phyloP scores from a whole-genome alignment of 2,797 vertebrate genomes.

The Catostomus latipinnis region DNA sequence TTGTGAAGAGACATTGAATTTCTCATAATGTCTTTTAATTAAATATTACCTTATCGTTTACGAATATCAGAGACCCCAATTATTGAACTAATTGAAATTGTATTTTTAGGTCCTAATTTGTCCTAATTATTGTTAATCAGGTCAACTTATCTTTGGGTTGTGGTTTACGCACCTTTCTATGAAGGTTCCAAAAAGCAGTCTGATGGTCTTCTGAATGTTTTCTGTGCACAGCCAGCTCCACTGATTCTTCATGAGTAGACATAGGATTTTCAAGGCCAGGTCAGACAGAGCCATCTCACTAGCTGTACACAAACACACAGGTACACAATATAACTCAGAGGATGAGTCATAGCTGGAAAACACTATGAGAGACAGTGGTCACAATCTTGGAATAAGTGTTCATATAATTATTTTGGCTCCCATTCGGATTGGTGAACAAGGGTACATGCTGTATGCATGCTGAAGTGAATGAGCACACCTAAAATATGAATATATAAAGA shows the following conservation, averaged over 20 bases:
- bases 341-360: slow-evolving; percentile 11
- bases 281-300: slow-evolving; percentile 85
- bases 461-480: not conserved
- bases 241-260: slow-evolving; percentile 86
- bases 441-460: not conserved
- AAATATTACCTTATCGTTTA: too few relatives aligned
- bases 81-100: too few relatives aligned
- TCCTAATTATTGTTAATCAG: too few relatives aligned
- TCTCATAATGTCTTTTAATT: too few relatives aligned
- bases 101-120: not conserved
- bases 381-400: not conserved
- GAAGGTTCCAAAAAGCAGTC: slow-evolving; percentile 88
- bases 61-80: too few relatives aligned
- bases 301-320: slow-evolving; percentile 48
- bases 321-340: not conserved
- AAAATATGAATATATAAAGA: not conserved
- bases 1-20: too few relatives aligned
- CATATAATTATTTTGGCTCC: not conserved
- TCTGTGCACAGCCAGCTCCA: slow-evolving; percentile 95
- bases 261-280: slow-evolving; percentile 85
- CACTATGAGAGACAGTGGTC: not conserved
- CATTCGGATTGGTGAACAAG: not conserved
- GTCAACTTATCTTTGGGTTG: not conserved
- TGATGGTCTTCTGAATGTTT: slow-evolving; percentile 85
- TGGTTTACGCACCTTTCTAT: slow-evolving; percentile 83